Evolutionary conservation across 1,140 invertebrate species (phyloP), one percentile per base, ranked within the genome.

Genomic region (Samia ricini): DNA sequence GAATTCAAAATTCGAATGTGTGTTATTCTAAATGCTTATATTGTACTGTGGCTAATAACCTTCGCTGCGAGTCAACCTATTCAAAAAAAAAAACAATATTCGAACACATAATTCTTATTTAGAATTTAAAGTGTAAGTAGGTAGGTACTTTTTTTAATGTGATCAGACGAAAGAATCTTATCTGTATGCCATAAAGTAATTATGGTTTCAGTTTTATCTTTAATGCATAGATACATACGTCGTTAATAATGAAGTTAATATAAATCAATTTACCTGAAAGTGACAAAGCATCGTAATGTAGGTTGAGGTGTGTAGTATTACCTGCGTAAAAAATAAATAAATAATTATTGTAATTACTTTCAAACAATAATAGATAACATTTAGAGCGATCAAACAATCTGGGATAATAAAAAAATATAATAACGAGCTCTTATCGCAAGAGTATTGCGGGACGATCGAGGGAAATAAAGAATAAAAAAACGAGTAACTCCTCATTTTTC

Each of bases 201-300:
- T n/a, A n/a, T n/a, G n/a, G n/a, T n/a, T n/a, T n/a, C n/a, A n/a
- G n/a, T n/a, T n/a, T n/a, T n/a, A n/a, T n/a, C n/a, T n/a, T n/a
- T n/a, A n/a, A n/a, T n/a, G n/a, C n/a, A n/a, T n/a, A n/a, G n/a
- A 42, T 10, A 29, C 26, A 29, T 10, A 29, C 10, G 33, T 42
- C 33, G n/a, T 42, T 29, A 42, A 42, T 42, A 42, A 42, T 3
- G 56, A 10, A 20, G 56, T 20, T 33, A 36, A 57, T 42, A 21
- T 49, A 59, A 59, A 23, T 23, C 22, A 19, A 60, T 66, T 77
- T 79, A 79, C 79, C 77, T 75, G 62, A 65, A 75, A 75, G 55
- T 70, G 52, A 70, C 69, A 79, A 69, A 77, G 66, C 79, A 81
- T 82, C 67, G 63, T 81, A 76, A 75, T 79, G 80, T 84, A n/a